Evolutionary conservation across 2,888 invertebrate genomes (phyloP).

Genomic region (Ametastegia equiseti): DNA sequence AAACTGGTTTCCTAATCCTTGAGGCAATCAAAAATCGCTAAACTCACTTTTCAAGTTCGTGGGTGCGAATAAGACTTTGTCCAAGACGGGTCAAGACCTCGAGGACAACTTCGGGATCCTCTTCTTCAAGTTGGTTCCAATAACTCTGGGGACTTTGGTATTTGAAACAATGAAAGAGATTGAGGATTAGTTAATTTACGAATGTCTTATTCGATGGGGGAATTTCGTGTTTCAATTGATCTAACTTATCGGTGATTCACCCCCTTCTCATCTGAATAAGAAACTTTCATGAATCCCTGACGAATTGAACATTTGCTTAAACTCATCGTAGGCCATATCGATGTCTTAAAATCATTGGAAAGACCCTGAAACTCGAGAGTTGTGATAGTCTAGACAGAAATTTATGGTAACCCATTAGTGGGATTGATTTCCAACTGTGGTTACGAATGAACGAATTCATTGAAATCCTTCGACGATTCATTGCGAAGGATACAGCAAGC

Average conservation of each 20-base stretch:
- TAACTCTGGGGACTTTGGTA: conserved; percentile 62
- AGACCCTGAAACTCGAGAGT: no score
- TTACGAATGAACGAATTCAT: neutral
- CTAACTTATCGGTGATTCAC: no score
- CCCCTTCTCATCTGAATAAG: no score
- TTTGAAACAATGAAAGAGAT: neutral
- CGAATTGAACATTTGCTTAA: no score
- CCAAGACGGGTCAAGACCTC: conserved; percentile 84
- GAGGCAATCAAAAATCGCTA: conserved; percentile 21
- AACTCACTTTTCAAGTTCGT: conserved; percentile 88
- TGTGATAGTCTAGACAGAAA: neutral
- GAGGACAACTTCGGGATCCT: conserved; percentile 88
- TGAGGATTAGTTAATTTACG: neutral
- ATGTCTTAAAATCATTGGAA: no score
- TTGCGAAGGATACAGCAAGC: neutral
- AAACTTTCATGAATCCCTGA: no score
- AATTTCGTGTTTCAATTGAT: no score
- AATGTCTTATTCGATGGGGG: neutral
- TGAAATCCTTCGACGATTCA: no score
- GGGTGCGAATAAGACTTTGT: conserved; percentile 86
- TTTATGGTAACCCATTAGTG: conserved; percentile 10
- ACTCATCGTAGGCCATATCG: no score
- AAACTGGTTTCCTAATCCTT: neutral
- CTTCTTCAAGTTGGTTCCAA: conserved; percentile 77
- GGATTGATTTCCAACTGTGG: neutral